Evolutionary conservation across 2,113 vertebrate genomes (phyloP).

Genomic region (Spizaetus ornatus): DNA sequence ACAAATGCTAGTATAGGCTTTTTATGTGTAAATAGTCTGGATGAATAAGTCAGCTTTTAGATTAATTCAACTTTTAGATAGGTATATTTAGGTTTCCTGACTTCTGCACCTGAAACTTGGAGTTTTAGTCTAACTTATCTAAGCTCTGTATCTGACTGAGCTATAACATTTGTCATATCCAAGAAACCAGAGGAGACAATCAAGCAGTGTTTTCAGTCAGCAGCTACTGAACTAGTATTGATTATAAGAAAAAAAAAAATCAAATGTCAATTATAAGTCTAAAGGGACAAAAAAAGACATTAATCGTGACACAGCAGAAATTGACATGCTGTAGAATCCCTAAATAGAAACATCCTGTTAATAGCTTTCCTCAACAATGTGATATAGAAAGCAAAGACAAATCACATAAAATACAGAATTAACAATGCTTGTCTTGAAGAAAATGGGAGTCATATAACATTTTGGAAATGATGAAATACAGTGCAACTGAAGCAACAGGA

Average conservation of each 20-base stretch:
- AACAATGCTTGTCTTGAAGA: background rate
- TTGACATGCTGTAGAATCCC: background rate
- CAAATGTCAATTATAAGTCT: background rate
- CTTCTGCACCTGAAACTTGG: background rate
- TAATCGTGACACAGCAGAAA: background rate
- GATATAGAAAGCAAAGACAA: background rate
- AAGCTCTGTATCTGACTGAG: background rate
- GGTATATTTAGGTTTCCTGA: background rate
- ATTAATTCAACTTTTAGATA: background rate
- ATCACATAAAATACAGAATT: background rate
- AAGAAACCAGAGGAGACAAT: background rate
- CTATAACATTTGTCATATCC: background rate
- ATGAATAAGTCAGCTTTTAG: background rate
- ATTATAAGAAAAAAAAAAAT: background rate
- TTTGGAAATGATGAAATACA: background rate
- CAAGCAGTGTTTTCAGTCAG: background rate
- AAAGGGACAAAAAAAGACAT: background rate
- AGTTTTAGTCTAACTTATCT: background rate
- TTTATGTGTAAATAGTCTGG: background rate
- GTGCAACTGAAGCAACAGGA: background rate
- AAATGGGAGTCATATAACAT: background rate
- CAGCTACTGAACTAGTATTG: background rate
- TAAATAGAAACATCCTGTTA: background rate
- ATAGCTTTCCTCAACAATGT: background rate
- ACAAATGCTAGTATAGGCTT: background rate